Percentiles rank a stretch among this genome's conserved stretches.
These are phyloP conservation scores for Panzeria rudis DNA, from an alignment of 2,888 invertebrate genomes.

Conservation along the genomic window DNA sequence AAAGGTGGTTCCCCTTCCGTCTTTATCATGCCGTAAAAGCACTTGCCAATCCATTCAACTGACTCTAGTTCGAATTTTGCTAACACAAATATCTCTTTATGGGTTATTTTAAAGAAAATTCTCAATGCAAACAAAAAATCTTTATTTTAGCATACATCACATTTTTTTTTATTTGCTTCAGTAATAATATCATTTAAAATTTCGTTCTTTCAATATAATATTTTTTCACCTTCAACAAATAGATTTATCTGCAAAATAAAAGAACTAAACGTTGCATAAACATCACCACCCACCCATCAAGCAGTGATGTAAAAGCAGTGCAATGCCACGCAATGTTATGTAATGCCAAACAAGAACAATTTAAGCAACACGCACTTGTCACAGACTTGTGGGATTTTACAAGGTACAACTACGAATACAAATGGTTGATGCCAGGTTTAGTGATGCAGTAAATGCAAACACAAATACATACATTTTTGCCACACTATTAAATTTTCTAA, in stretches of 20 bases:
- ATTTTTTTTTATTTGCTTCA: not conserved
- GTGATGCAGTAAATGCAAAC: slow-evolving; percentile 50
- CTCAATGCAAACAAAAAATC: not conserved
- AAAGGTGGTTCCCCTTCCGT: not conserved
- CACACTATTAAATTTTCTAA: slow-evolving; percentile 53
- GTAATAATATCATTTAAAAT: not conserved
- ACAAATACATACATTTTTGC: slow-evolving; percentile 7
- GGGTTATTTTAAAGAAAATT: not conserved
- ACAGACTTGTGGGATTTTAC: slow-evolving; percentile 52
- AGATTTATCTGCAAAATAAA: slow-evolving; percentile 9
- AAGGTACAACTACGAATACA: slow-evolving; percentile 20
- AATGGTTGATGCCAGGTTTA: slow-evolving; percentile 38
- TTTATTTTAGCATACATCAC: not conserved
- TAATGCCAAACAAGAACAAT: slow-evolving; percentile 38
- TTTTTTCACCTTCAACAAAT: not conserved
- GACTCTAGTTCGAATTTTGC: too few relatives aligned
- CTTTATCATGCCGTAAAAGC: too few relatives aligned
- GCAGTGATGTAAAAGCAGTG: slow-evolving; percentile 27
- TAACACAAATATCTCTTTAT: not conserved
- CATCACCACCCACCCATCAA: not conserved
- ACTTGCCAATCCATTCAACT: too few relatives aligned
- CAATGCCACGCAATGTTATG: slow-evolving; percentile 26
- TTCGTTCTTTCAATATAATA: not conserved
- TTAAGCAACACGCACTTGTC: slow-evolving; percentile 60
- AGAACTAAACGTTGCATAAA: slow-evolving; percentile 9